These are phyloP conservation scores for Grammomys dolichurus DNA, from an alignment of 2,113 vertebrate genomes.

Conservation along the genomic window DNA sequence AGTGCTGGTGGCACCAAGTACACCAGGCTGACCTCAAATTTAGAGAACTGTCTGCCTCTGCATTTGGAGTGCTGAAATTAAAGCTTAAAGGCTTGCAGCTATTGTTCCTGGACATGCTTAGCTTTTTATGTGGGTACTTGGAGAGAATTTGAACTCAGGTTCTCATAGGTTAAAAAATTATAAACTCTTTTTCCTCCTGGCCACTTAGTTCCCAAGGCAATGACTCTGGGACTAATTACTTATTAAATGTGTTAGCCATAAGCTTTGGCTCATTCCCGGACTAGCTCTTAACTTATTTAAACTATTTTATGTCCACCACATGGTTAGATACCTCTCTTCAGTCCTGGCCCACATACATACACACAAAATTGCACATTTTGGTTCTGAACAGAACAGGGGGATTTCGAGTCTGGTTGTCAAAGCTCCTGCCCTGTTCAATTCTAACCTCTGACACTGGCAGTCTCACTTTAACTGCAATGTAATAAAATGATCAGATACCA, in stretches of 20 bases:
- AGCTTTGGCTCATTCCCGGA: too few relatives aligned
- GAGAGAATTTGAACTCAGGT: not conserved
- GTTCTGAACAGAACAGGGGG: not conserved
- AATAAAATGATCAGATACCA: not conserved
- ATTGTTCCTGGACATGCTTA: not conserved
- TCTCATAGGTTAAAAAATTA: not conserved
- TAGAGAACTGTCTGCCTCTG: not conserved
- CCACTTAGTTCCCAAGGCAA: too few relatives aligned
- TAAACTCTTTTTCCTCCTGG: too few relatives aligned
- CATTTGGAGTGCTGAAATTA: not conserved
- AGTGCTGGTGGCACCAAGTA: not conserved
- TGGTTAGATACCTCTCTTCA: too few relatives aligned
- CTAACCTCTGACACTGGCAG: not conserved
- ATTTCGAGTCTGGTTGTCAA: not conserved
- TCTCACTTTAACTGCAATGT: not conserved
- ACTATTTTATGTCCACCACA: too few relatives aligned
- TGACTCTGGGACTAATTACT: too few relatives aligned
- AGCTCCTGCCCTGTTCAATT: not conserved
- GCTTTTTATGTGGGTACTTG: not conserved
- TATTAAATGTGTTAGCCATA: too few relatives aligned
- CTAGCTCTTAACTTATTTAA: too few relatives aligned
- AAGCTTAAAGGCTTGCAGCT: not conserved
- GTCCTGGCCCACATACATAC: not conserved
- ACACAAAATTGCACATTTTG: not conserved
- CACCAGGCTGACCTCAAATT: not conserved